Conservation (phyloP, 2,888 invertebrate species). For the Cryptophagus acutangulus region DNA sequence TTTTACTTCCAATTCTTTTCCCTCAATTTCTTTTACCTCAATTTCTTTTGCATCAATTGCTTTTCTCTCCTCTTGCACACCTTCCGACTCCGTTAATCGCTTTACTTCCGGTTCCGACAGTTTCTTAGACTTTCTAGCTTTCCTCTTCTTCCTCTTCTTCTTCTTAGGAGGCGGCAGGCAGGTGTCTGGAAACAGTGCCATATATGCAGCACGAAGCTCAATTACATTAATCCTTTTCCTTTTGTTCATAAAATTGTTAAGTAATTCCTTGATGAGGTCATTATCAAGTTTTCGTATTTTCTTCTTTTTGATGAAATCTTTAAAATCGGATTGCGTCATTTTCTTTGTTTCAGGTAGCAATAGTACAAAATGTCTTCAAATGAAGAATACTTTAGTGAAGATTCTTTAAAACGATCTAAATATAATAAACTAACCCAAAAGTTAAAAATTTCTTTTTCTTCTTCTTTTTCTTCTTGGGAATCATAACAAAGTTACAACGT, state of each 20-base stretch:
- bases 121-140: neutral
- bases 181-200: slow-evolving; percentile 47
- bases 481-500: slow-evolving; percentile 49
- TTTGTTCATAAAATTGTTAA: slow-evolving; percentile 40
- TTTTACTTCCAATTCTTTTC: slow-evolving; percentile 12
- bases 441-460: slow-evolving; percentile 45
- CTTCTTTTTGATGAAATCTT: slow-evolving; percentile 32
- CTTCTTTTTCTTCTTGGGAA: slow-evolving; percentile 48
- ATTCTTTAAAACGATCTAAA: slow-evolving; percentile 3
- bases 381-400: slow-evolving; percentile 14
- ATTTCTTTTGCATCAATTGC: no score
- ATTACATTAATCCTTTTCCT: slow-evolving; percentile 41
- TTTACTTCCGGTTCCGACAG: neutral
- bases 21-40: neutral
- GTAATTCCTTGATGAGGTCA: slow-evolving; percentile 39
- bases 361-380: slow-evolving; percentile 47
- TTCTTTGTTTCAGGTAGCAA: slow-evolving; percentile 38
- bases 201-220: slow-evolving; percentile 44
- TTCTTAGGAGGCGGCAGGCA: slow-evolving; percentile 35
- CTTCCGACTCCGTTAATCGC: neutral
- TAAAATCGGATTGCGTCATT: slow-evolving; percentile 37
- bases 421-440: slow-evolving; percentile 41
- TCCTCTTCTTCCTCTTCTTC: slow-evolving; percentile 32
- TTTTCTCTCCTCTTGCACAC: no score
- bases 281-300: slow-evolving; percentile 43